Evolutionary conservation across 2,888 invertebrate genomes (phyloP), one percentile per base, ranked within the genome.

Genomic region (Cheilosia soror): DNA sequence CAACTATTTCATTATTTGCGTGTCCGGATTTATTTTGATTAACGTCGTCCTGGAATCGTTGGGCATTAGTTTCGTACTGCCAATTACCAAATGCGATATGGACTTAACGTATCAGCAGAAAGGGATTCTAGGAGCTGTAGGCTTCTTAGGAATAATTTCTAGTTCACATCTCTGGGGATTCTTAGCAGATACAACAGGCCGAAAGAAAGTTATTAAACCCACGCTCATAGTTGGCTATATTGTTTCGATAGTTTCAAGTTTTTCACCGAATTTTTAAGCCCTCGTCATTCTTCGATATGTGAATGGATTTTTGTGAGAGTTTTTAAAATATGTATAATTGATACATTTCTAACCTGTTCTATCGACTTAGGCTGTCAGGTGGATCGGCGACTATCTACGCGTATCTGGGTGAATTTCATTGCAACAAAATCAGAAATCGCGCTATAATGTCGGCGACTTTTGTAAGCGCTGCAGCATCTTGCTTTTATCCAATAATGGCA

Each of bases 111-210:
- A 91, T 40, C 87, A 88, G 37, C 89, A 92, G 66, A 92, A 92
- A 65, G 93, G 93, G 3, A 88, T 91, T 72, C 88, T 93, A 33
- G 91, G 90, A 25, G 91, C 92, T 7, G 88, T 91, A 3, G 90
- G 91, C 2, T 91, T 92, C 87, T 85, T 91, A n/a, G 93, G 93
- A 88, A 93, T 94, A 76, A 93, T 94, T 27, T 87, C 92, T 2
- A 93, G 93, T 68, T 94, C 94, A 2, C 93, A 93, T 89, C 88
- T 94, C 31, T 94, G 94, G 94, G 94, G 94, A 15, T 93, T 93
- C 87, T 87, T 94, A 49, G 94, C 94, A 0, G 94, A 94, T 87
- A 93, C 93, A 2, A 91, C 89, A 66, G 94, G 94, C 5, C 89
- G 93, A 44, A 91, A 92, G 87, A 91, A 89, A 31, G 91, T 92